Base-by-base conservation (phyloP, 2,888 invertebrate genomes). In the Cybosia mesomella region DNA sequence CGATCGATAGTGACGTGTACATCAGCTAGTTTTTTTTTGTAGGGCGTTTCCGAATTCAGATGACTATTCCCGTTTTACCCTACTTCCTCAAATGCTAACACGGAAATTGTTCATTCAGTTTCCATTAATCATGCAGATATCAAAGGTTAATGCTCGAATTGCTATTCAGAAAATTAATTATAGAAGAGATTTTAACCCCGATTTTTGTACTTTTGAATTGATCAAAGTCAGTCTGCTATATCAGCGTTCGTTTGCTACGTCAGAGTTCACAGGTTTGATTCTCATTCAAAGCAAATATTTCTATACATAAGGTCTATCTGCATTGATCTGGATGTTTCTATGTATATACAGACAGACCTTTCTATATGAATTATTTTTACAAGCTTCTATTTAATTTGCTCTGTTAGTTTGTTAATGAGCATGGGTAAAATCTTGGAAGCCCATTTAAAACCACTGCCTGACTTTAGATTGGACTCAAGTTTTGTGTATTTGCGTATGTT, bases 41-140 rank as follows among this genome's bases (percentile, higher is more conserved):
- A 28, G 28, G 28, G 1, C 9, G 49, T 18, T n/a, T n/a, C 49
- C n/a, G n/a, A 49, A 49, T n/a, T n/a, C 49, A n/a, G n/a, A 49
- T n/a, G 18, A 49, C 8, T n/a, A 49, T 49, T 49, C 49, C 49
- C 9, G n/a, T 2, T 49, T 49, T 2, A 49, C 49, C 49, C 9
- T n/a, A n/a, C n/a, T n/a, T n/a, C 49, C 49, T n/a, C 49, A 49
- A 18, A 49, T 49, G 8, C n/a, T 49, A 18, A 49, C 18, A 18
- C 49, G 49, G 49, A 49, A 49, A 49, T 49, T 49, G 49, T n/a
- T 49, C 49, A 49, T 18, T 49, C 49, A 49, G 49, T n/a, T 49
- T 49, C 18, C 43, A 43, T 43, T 49, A 49, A 49, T 49, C 49
- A 49, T 49, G 49, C 49, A 18, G 49, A 49, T 49, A 49, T 49